A percentile compares a stretch with the other conserved stretches of the same genome.
Evolutionary conservation across 1,140 invertebrate species (phyloP).

Genomic region (Temnothorax curvispinosus): DNA sequence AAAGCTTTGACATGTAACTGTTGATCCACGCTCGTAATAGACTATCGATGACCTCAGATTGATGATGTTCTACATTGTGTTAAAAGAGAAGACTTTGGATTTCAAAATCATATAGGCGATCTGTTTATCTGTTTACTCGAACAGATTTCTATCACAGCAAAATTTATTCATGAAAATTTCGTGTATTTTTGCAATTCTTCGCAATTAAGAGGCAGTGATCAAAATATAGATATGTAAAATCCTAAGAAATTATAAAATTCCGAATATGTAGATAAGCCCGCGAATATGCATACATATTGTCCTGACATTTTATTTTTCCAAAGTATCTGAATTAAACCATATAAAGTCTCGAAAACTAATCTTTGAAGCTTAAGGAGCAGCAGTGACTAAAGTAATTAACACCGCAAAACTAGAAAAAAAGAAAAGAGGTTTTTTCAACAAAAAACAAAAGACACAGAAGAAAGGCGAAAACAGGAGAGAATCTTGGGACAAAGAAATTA

Average conservation of each 20-base stretch:
- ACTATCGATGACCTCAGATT: constrained; percentile 56
- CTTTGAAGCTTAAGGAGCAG: background rate
- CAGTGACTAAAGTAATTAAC: background rate
- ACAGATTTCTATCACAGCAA: background rate
- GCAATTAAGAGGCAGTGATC: background rate
- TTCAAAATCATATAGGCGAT: background rate
- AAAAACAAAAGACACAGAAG: background rate
- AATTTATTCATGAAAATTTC: background rate
- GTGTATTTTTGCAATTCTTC: background rate
- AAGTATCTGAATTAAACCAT: background rate
- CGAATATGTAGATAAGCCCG: background rate
- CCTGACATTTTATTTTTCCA: background rate
- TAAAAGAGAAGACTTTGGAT: background rate
- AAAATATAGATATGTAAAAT: background rate
- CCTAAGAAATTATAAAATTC: background rate
- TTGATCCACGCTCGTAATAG: background rate
- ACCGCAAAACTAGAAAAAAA: background rate
- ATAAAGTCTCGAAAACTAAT: background rate
- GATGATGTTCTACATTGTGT: constrained; percentile 13
- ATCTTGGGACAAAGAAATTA: background rate
- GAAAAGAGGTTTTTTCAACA: background rate
- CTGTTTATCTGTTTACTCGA: background rate
- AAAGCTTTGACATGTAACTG: background rate
- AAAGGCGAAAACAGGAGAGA: background rate
- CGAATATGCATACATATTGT: background rate